Evolutionary conservation across 2,888 invertebrate genomes (phyloP).

Genomic region (Merodon equestris): DNA sequence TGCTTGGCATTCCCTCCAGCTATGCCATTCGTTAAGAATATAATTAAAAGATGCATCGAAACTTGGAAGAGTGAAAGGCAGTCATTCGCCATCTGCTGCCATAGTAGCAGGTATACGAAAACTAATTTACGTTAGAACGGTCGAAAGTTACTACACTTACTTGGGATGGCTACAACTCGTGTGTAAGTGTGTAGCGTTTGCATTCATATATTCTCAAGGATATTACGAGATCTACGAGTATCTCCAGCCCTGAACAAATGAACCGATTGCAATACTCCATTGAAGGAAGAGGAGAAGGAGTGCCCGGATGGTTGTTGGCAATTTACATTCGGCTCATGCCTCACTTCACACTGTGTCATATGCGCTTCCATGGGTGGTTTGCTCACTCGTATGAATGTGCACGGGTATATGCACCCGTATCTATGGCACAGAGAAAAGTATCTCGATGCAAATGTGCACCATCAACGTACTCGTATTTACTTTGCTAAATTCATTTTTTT

Average conservation of each 20-base stretch:
- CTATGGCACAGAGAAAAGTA: conserved; percentile 29
- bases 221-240: too few relatives aligned
- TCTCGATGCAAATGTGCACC: conserved; percentile 61
- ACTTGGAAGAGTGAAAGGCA: too few relatives aligned
- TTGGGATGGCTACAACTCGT: too few relatives aligned
- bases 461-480: conserved; percentile 61
- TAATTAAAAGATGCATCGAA: conserved; percentile 46
- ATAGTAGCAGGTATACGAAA: conserved; percentile 25
- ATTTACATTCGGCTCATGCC: conserved; percentile 63
- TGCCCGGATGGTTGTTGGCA: conserved; percentile 47
- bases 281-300: conserved; percentile 33
- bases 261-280: too few relatives aligned
- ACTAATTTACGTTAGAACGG: conserved; percentile 59
- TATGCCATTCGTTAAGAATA: neutral
- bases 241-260: too few relatives aligned
- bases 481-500: conserved; percentile 49
- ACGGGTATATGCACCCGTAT: conserved; percentile 21
- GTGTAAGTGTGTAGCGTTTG: too few relatives aligned
- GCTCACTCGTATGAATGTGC: conserved; percentile 18
- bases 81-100: conserved; percentile 56
- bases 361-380: conserved; percentile 63
- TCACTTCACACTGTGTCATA: conserved; percentile 63
- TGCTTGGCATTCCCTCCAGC: too few relatives aligned
- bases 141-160: conserved; percentile 17
- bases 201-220: too few relatives aligned